phyloP scores from a whole-genome alignment of 2,888 invertebrate species.

The Dynastes maya region DNA sequence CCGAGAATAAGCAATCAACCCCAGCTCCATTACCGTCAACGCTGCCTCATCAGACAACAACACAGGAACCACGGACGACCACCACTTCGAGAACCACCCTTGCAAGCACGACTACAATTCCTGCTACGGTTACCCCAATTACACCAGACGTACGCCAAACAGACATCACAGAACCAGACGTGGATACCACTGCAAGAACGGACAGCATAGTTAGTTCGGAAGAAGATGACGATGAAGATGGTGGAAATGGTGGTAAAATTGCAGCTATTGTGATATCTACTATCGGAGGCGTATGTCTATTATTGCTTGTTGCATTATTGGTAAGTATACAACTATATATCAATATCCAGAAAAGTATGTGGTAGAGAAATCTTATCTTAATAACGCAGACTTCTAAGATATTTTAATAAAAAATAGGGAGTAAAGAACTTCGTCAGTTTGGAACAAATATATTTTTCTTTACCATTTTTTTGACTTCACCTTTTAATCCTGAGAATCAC shows the following conservation, averaged over 20 bases:
- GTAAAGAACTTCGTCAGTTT: too few species aligned
- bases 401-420: too few species aligned
- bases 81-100: not conserved
- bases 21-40: not conserved
- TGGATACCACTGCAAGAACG: conserved; percentile 66
- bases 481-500: too few species aligned
- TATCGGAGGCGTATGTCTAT: conserved; percentile 84
- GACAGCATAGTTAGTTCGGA: conserved; percentile 54
- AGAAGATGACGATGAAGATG: conserved; percentile 63
- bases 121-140: not conserved
- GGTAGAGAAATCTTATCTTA: too few species aligned
- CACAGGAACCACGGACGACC: not conserved
- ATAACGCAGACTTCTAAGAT: too few species aligned
- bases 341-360: not conserved
- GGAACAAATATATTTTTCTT: too few species aligned
- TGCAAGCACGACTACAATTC: not conserved
- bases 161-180: conserved; percentile 55
- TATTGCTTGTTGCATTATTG: conserved; percentile 84
- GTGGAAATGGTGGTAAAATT: conserved; percentile 79
- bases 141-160: conserved; percentile 4
- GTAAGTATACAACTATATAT: conserved; percentile 71
- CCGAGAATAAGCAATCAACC: not conserved
- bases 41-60: not conserved
- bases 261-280: conserved; percentile 88
- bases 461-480: too few species aligned